Conservation (phyloP, 2,888 invertebrate genomes). For the Drosophila infuscata region DNA sequence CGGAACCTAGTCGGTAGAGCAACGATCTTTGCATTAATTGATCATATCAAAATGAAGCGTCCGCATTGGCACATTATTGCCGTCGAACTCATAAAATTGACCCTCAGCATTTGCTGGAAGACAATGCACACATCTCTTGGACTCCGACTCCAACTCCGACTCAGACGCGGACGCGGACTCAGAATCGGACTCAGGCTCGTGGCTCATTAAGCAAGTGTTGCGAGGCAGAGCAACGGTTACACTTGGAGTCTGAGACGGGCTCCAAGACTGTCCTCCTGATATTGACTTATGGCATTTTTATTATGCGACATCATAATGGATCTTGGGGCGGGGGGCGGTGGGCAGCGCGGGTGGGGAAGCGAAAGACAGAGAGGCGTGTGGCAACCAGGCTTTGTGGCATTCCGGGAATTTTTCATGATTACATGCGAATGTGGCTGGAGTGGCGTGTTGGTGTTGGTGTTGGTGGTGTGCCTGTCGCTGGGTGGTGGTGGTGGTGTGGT, state of each 20-base stretch:
- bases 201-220: slow-evolving; percentile 71
- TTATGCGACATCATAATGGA: slow-evolving; percentile 54
- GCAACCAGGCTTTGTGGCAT: slow-evolving; percentile 48
- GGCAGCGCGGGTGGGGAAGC: no score
- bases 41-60: slow-evolving; percentile 75
- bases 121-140: slow-evolving; percentile 39
- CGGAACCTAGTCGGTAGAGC: slow-evolving; percentile 6
- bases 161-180: neutral
- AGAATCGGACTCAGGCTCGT: neutral
- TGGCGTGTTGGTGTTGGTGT: neutral
- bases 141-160: neutral
- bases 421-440: slow-evolving; percentile 26
- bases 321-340: neutral
- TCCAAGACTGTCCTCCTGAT: slow-evolving; percentile 47
- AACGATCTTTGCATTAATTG: slow-evolving; percentile 73
- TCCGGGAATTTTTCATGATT: slow-evolving; percentile 75
- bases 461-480: slow-evolving; percentile 12
- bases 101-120: slow-evolving; percentile 37
- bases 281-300: slow-evolving; percentile 81
- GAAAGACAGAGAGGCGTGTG: neutral
- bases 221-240: slow-evolving; percentile 18
- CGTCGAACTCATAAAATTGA: slow-evolving; percentile 49
- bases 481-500: slow-evolving; percentile 22
- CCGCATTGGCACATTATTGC: slow-evolving; percentile 76
- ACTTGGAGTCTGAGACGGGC: neutral